A percentile compares a stretch with the other conserved stretches of the same genome.
These are phyloP conservation scores for Penaeus chinensis DNA, from an alignment of 1,140 invertebrate genomes.

Conservation along the genomic window DNA sequence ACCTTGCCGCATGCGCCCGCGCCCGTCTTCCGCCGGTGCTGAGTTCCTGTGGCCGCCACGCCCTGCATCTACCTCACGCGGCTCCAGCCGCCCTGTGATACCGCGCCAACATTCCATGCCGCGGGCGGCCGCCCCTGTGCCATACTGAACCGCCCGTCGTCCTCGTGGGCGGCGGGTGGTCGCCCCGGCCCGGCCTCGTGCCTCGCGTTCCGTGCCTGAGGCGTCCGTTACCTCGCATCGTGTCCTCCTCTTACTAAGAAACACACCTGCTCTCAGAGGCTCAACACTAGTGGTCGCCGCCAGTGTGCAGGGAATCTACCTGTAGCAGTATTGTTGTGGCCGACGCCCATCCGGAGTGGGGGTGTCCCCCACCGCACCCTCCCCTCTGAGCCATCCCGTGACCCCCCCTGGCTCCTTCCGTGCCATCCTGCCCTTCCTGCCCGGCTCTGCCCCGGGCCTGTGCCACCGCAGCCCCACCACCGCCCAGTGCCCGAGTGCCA, in stretches of 20 bases:
- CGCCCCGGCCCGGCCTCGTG: slow-evolving; percentile 55
- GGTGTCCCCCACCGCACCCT: slow-evolving; percentile 11
- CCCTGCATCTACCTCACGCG: slow-evolving; percentile 60
- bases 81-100: slow-evolving; percentile 58
- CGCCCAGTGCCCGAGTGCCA: neutral
- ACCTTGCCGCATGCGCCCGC: slow-evolving; percentile 19
- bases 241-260: slow-evolving; percentile 57
- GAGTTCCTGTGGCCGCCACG: slow-evolving; percentile 60
- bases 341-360: neutral
- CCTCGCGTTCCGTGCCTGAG: slow-evolving; percentile 61
- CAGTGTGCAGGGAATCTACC: slow-evolving; percentile 51
- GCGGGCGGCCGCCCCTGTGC: slow-evolving; percentile 55
- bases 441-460: slow-evolving; percentile 23
- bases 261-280: slow-evolving; percentile 59
- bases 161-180: slow-evolving; percentile 30
- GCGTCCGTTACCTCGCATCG: slow-evolving; percentile 57
- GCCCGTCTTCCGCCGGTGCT: slow-evolving; percentile 61
- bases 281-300: slow-evolving; percentile 38
- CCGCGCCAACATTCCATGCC: slow-evolving; percentile 61
- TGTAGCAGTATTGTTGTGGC: slow-evolving; percentile 57
- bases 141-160: slow-evolving; percentile 43
- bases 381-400: slow-evolving; percentile 39
- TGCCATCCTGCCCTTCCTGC: slow-evolving; percentile 19
- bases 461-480: slow-evolving; percentile 33
- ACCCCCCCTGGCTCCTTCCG: slow-evolving; percentile 10